Evolutionary conservation across 1,140 invertebrate genomes (phyloP), one percentile per base, ranked within the genome.

Genomic region (Polypedilum vanderplanki): DNA sequence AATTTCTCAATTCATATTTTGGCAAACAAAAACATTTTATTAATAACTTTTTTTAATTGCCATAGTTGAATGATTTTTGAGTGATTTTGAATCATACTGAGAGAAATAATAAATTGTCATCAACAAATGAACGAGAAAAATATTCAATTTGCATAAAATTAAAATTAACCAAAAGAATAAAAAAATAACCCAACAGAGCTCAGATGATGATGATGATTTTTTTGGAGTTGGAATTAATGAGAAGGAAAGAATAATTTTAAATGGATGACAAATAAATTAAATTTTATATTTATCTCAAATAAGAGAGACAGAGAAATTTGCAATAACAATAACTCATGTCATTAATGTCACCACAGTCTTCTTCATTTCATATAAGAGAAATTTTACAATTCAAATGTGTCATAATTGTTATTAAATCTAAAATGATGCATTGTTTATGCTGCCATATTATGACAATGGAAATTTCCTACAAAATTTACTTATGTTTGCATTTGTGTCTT

Each of bases 141-240:
- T n/a, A n/a, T 57, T 57, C n/a, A 57, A 57, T 57, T 57, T 57
- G 46, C 46, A 57, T 57, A 12, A 57, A 57, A 57, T 57, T 57
- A 57, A 57, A 57, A 57, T 57, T 57, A 57, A n/a, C n/a, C n/a
- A n/a, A n/a, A n/a, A n/a, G n/a, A n/a, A n/a, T n/a, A n/a, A n/a
- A 57, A 57, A 33, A 33, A 33, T 3, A 33, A 5, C 24, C 24
- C 24, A 33, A 33, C 24, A 33, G 24, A 57, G 46, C 41, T 15
- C n/a, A 1, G 46, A 12, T n/a, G 41, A 46, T n/a, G 41, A 46
- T 46, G 41, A 46, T n/a, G 10, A 15, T 57, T 57, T n/a, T 57
- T 57, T 57, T 57, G 46, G 46, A 57, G n/a, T 46, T 57, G 46
- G 46, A 57, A 57, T 57, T 57, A 57, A 57, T 57, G 46, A 57